Evolutionary conservation across 2,888 invertebrate species (phyloP), one percentile per base, ranked within the genome.

Genomic region (Andrena hattorfiana): DNA sequence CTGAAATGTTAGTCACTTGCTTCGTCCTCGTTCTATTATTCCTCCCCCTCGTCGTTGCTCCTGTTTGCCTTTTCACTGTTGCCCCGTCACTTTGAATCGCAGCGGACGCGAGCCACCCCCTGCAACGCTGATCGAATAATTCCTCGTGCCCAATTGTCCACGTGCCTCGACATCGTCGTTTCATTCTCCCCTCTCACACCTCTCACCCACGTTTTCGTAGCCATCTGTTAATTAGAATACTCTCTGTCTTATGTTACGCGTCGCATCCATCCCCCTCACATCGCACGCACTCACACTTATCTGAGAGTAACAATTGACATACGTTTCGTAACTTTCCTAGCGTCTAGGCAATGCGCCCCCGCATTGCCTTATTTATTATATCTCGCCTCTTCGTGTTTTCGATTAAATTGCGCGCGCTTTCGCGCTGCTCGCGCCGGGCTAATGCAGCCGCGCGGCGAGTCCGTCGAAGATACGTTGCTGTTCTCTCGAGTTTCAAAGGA

Each of bases 301-400:
- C 89, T 91, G 90, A 92, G 90, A 90, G 90, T 91, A 91, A 91
- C 92, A 93, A 93, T 93, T 93, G 93, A 93, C 93, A 92, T 93
- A 88, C 92, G 92, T 93, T 93, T 93, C 92, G 86, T 93, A 92
- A 93, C 92, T 93, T 93, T 93, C 92, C 92, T 92, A 93, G 90
- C 88, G 90, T 88, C 83, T 91, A 79, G 85, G 88, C 88, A 87
- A 82, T 83, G 83, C 79, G 83, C 84, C 83, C 82, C 83, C 68
- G 85, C 84, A 78, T 83, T 83, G 85, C 69, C 86, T 82, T 68
- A 35, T 78, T 68, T 68, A 67, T 23, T 56, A 28, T 69, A 72
- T 66, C 59, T 72, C 64, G 70, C 64, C 51, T 59, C 10, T 70
- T 60, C 42, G 42, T 59, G 32, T 64, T 56, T 63, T 16, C 35